Conservation (phyloP, 2,113 vertebrate species). For the Pituophis catenifer region DNA sequence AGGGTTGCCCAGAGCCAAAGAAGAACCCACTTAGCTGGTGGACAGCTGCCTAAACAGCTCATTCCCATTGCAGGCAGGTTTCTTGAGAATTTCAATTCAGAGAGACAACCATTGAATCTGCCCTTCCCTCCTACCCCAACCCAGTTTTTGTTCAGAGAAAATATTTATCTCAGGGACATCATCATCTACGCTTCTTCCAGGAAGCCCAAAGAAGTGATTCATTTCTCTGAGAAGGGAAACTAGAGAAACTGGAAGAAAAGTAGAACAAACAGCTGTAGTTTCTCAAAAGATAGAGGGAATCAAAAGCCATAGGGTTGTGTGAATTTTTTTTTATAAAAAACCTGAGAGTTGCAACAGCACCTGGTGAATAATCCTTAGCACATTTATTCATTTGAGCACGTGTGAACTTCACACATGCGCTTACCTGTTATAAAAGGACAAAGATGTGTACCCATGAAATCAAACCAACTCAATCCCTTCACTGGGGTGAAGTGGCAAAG, state of each 20-base stretch:
- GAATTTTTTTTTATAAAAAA: neutral
- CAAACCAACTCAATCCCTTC: neutral
- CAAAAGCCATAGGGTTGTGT: neutral
- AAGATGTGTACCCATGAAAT: neutral
- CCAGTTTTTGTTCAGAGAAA: neutral
- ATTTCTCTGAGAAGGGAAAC: neutral
- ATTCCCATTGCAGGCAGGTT: neutral
- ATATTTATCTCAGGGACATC: neutral
- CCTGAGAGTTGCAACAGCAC: neutral
- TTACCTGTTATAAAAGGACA: neutral
- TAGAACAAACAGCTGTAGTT: neutral
- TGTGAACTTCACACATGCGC: no score
- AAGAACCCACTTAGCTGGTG: neutral
- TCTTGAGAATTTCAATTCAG: no score
- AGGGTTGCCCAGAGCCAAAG: conserved; percentile 1
- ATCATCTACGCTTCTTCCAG: conserved; percentile 14
- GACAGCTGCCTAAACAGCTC: neutral
- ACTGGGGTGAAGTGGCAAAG: neutral
- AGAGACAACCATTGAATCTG: neutral
- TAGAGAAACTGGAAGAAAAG: neutral
- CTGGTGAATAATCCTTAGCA: neutral
- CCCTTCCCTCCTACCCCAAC: neutral
- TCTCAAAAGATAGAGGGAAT: neutral
- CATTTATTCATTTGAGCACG: neutral
- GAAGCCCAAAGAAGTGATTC: neutral